A percentile compares a stretch with the other conserved stretches of the same genome.
phyloP scores from a whole-genome alignment of 2,113 vertebrate genomes.

The Accipiter virgatus region DNA sequence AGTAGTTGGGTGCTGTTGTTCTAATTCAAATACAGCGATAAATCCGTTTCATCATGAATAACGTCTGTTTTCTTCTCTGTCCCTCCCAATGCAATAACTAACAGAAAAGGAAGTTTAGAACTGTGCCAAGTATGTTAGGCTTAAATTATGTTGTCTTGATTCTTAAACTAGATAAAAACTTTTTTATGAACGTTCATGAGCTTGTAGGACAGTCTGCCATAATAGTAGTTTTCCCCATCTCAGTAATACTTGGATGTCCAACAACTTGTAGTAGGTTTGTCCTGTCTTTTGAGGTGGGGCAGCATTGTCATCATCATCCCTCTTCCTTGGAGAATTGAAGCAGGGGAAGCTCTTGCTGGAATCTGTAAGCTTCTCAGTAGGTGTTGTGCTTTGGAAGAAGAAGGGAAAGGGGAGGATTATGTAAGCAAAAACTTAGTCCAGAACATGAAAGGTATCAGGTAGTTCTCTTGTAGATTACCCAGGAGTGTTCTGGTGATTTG shows the following conservation, averaged over 20 bases:
- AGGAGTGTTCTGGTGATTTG: not conserved
- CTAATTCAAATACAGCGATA: not conserved
- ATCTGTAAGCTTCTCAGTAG: not conserved
- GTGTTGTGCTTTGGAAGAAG: not conserved
- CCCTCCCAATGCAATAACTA: not conserved
- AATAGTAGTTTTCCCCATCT: not conserved
- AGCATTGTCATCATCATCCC: not conserved
- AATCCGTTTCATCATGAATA: not conserved
- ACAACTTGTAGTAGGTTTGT: not conserved
- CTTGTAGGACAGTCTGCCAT: not conserved
- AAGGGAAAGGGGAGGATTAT: not conserved
- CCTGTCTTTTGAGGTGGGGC: not conserved
- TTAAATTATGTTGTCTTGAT: not conserved
- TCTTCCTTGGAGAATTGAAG: not conserved
- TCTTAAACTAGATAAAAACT: not conserved
- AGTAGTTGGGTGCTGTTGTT: not conserved
- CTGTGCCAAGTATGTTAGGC: not conserved
- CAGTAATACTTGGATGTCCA: accelerated
- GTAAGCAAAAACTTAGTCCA: not conserved
- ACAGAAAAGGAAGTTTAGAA: not conserved
- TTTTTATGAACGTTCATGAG: not conserved
- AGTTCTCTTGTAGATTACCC: not conserved
- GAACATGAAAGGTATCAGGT: not conserved
- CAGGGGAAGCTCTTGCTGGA: not conserved
- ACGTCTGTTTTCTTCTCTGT: not conserved